A percentile compares a stretch with the other conserved stretches of the same genome.
Evolutionary conservation across 2,888 invertebrate genomes (phyloP).

Genomic region (Ecdyonurus torrentis): DNA sequence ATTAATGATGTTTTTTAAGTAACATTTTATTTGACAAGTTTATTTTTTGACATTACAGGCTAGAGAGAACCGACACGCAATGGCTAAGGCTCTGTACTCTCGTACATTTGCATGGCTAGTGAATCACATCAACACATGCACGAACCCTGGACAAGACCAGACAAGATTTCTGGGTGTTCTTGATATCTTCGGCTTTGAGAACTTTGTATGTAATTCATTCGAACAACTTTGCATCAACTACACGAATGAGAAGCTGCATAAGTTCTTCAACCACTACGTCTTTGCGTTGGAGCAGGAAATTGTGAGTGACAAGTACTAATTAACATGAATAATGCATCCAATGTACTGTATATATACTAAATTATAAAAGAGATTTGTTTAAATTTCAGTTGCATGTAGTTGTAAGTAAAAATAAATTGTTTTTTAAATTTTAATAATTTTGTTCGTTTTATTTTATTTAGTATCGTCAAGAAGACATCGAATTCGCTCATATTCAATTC

Average conservation of each 20-base stretch:
- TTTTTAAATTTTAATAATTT: neutral
- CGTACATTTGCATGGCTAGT: constrained; percentile 85
- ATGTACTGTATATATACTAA: too few relatives aligned
- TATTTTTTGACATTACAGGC: too few relatives aligned
- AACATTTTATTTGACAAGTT: too few relatives aligned
- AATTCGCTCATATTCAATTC: constrained; percentile 76
- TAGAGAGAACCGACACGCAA: constrained; percentile 78
- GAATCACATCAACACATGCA: constrained; percentile 80
- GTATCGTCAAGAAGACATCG: constrained; percentile 80
- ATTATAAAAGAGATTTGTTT: neutral
- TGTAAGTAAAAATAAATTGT: neutral
- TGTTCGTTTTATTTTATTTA: constrained; percentile 20
- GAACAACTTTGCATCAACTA: constrained; percentile 90
- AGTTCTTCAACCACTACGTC: constrained; percentile 93
- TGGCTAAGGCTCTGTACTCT: constrained; percentile 83
- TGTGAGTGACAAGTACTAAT: constrained; percentile 40
- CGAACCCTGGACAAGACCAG: constrained; percentile 71
- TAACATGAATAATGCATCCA: too few relatives aligned
- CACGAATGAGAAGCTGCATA: constrained; percentile 85
- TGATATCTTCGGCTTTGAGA: constrained; percentile 90
- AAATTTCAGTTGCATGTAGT: neutral
- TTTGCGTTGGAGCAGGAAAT: constrained; percentile 87
- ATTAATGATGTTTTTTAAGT: too few relatives aligned
- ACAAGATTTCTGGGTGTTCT: constrained; percentile 67
- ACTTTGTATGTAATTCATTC: constrained; percentile 77